phyloP scores from a whole-genome alignment of 2,888 invertebrate species.

The Pteria penguin region DNA sequence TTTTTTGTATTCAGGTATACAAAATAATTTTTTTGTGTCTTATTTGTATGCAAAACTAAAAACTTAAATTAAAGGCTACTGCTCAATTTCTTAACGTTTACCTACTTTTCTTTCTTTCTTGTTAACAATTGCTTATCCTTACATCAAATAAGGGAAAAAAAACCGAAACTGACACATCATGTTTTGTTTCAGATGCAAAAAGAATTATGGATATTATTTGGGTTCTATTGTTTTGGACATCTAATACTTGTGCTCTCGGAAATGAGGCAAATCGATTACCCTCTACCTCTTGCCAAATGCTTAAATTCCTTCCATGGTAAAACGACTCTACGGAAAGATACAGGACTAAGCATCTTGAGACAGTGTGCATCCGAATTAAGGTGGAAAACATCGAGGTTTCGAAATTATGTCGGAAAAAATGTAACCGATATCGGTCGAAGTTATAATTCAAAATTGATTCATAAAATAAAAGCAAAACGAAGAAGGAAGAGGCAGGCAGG shows the following conservation, averaged over 20 bases:
- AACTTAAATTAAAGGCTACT: too few species aligned
- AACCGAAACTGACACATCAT: too few species aligned
- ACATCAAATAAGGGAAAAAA: too few species aligned
- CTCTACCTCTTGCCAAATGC: slow-evolving; percentile 7
- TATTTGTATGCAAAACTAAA: too few species aligned
- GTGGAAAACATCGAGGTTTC: slow-evolving; percentile 9
- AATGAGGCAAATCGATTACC: slow-evolving; percentile 3
- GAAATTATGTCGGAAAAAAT: slow-evolving; percentile 26
- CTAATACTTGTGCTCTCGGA: neutral
- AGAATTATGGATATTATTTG: too few species aligned
- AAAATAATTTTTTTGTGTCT: too few species aligned
- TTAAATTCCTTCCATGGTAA: neutral
- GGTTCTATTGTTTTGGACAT: too few species aligned
- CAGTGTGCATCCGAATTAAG: slow-evolving; percentile 12
- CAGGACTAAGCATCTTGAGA: slow-evolving; percentile 10
- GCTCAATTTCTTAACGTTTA: too few species aligned
- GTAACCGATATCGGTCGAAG: neutral
- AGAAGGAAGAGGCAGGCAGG: neutral
- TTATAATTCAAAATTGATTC: neutral
- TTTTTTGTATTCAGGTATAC: too few species aligned
- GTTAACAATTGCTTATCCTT: too few species aligned
- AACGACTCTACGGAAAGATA: neutral
- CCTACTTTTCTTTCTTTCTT: too few species aligned
- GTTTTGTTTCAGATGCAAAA: too few species aligned
- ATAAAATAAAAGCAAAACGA: neutral